Percentiles rank a stretch among this genome's conserved stretches.
Evolutionary conservation across 2,113 vertebrate species (phyloP).

Genomic region (Eretmochelys imbricata): DNA sequence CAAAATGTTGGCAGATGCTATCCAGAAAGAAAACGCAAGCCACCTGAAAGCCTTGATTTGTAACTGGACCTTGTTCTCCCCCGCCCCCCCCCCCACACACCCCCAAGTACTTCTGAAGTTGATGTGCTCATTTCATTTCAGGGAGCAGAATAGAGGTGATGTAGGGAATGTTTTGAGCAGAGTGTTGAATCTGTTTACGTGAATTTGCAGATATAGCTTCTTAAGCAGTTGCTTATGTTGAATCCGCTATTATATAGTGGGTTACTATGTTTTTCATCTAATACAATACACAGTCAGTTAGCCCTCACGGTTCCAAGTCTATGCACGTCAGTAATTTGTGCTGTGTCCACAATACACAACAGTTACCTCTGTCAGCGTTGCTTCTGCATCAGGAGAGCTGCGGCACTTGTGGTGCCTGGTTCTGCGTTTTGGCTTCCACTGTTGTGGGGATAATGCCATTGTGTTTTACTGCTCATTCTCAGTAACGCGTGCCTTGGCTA

Average conservation of each 20-base stretch:
- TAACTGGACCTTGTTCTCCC: too few relatives aligned
- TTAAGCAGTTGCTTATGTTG: background rate
- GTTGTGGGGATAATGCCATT: background rate
- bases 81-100: too few relatives aligned
- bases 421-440: background rate
- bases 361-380: background rate
- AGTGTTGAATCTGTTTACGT: background rate
- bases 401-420: background rate
- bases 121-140: too few relatives aligned
- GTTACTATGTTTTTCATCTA: background rate
- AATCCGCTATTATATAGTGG: background rate
- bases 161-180: background rate
- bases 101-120: too few relatives aligned
- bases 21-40: too few relatives aligned
- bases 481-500: background rate
- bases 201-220: background rate
- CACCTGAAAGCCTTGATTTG: too few relatives aligned
- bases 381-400: background rate
- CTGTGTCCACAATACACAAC: background rate
- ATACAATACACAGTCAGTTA: background rate
- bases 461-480: background rate
- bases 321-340: background rate
- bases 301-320: background rate
- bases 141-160: too few relatives aligned
- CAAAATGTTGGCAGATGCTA: too few relatives aligned